phyloP scores from a whole-genome alignment of 1,140 invertebrate species.

The Aethina tumida region DNA sequence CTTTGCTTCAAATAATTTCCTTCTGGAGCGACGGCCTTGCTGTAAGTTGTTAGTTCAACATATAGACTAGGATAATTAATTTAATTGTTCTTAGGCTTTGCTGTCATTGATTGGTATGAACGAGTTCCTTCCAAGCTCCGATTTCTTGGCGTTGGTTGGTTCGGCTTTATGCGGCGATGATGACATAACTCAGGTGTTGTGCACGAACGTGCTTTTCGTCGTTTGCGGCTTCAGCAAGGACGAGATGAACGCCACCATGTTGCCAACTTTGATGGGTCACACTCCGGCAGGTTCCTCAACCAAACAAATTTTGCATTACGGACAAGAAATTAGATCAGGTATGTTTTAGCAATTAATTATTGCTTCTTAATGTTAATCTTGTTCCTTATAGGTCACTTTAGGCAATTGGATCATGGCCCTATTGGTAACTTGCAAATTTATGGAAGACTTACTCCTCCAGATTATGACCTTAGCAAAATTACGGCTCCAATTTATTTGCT shows the following conservation, averaged over 20 bases:
- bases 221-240: conserved; percentile 43
- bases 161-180: conserved; percentile 42
- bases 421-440: conserved; percentile 20
- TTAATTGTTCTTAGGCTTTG: conserved; percentile 2
- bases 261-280: conserved; percentile 60
- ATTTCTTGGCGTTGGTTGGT: conserved; percentile 40
- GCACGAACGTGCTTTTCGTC: conserved; percentile 48
- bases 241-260: conserved; percentile 43
- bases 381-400: conserved; percentile 40
- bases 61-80: neutral
- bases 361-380: neutral
- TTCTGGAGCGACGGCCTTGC: conserved; percentile 65
- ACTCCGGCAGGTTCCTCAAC: conserved; percentile 25
- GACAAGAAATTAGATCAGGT: conserved; percentile 50
- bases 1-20: conserved; percentile 48
- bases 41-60: neutral
- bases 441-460: conserved; percentile 32
- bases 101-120: conserved; percentile 31
- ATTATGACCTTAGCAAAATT: conserved; percentile 45
- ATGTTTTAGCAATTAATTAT: conserved; percentile 3
- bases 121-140: conserved; percentile 46
- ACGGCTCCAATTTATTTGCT: conserved; percentile 44
- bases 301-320: conserved; percentile 45
- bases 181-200: conserved; percentile 37
- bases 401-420: conserved; percentile 52